Evolutionary conservation across 2,888 invertebrate genomes (phyloP), one percentile per base, ranked within the genome.

Genomic region (Philopedon plagiatum): DNA sequence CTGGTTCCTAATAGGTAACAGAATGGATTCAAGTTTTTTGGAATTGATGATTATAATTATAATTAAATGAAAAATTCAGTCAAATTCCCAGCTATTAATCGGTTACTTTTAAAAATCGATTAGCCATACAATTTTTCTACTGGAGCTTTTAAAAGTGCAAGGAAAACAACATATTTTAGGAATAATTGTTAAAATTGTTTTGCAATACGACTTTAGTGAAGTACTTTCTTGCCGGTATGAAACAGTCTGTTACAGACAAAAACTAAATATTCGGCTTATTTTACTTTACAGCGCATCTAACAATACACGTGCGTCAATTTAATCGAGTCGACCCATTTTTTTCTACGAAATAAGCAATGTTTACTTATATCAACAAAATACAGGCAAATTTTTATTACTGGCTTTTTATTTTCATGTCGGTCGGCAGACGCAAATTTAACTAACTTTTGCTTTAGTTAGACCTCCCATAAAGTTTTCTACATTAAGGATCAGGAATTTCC

Each of bases 401-500:
- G 56, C 68, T 46, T 62, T 58, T 62, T 68, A 67, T 56, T 68
- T 68, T 54, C 46, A 29, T 62, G 69, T 62, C 44, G 62, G 69
- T 62, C 44, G 62, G 62, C 62, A 62, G 56, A 61, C 69, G 29
- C 57, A 54, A 69, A 63, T 62, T 69, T 69, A 69, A 68, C 26
- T 62, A 54, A 44, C 62, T 29, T 41, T 60, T 8, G 41, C 11
- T 60, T 51, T 61, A 61, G 63, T 62, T 68, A 58, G 54, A 54
- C 51, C 51, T 51, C 29, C 68, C 41, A 68, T 68, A 61, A 60
- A 68, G 19, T 26, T 68, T 69, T 69, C 62, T 69, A 57, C 62
- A 69, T 69, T 62, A 69, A 62, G 62, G 69, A 56, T 29, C 18
- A 32, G 51, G 15, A 54, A 54, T 29, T 18, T 13, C 15, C 29